Evolutionary conservation across 2,797 vertebrate species (phyloP), one percentile per base, ranked within the genome.

Genomic region (Myotis planiceps): DNA sequence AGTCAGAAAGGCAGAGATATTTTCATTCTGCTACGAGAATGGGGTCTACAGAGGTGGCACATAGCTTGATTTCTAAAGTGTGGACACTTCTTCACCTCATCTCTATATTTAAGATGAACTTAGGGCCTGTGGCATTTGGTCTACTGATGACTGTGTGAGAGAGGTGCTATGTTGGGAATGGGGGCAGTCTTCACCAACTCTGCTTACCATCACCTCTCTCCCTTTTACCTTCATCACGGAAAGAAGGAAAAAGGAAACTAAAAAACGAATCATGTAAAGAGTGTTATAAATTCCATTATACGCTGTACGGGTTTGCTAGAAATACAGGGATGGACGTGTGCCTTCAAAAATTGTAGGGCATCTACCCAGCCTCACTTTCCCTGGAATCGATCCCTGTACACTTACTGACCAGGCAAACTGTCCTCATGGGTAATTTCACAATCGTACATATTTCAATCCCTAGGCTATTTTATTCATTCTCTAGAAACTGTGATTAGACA

Each of bases 381-480:
- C 25, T 69, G 34, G 58, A 91, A 75, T 69, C 3, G 0, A 32
- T 66, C 39, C 23, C 34, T 8, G 1, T 27, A 19, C 18, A 45
- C 69, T 75, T 71, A 69, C 53, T 32, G 39, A 75, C 0, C 58
- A 92, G 65, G 80, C 34, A 76, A 81, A 84, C 45, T 63, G 42
- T 29, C 78, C 14, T 16, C 15, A 1, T 58, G 37, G 55, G 42
- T 68, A 55, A 79, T 86, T 90, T 92, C 88, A 76, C 93, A 76
- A 32, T 9, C 9, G 45, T 8, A 47, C 63, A 34, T 58, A 96
- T 94, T 92, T 98, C 69, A 53, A 23, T 79, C 92, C 37, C 89
- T 79, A 80, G 85, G 92, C 76, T 94, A 69, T 47, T 94, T 96
- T 81, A 96, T 90, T 47, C 1, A 0, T 94, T 91, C 96, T 88